Conservation (phyloP, 2,113 vertebrate genomes). For the Tachysurus vachellii region DNA sequence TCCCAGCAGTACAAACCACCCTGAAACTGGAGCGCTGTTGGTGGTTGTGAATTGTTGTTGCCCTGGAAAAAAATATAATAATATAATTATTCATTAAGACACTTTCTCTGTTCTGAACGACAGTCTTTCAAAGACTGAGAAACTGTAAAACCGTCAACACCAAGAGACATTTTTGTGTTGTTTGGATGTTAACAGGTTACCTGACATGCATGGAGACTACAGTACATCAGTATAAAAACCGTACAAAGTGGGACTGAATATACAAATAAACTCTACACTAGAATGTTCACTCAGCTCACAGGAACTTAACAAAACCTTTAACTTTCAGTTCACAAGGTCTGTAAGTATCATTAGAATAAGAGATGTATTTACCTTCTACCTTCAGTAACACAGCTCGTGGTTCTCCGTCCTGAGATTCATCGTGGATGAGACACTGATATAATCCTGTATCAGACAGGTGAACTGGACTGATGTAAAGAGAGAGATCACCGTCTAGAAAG, state of each 20-base stretch:
- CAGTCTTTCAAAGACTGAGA: not conserved
- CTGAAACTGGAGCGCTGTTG: not conserved
- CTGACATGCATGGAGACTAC: too few relatives aligned
- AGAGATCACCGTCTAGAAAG: slow-evolving; percentile 8
- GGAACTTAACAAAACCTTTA: not conserved
- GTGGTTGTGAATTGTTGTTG: not conserved
- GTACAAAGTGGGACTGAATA: too few relatives aligned
- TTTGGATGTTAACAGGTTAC: too few relatives aligned
- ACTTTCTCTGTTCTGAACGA: too few relatives aligned
- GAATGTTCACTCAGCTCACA: not conserved
- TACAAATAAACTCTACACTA: not conserved
- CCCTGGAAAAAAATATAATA: not conserved
- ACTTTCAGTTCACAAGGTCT: not conserved
- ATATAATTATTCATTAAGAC: not conserved
- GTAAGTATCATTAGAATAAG: not conserved
- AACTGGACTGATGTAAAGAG: slow-evolving; percentile 8
- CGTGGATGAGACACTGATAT: slow-evolving; percentile 12
- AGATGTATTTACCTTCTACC: not conserved
- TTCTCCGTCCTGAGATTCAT: slow-evolving; percentile 7
- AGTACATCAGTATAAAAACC: too few relatives aligned
- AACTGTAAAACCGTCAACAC: not conserved
- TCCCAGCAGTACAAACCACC: not conserved
- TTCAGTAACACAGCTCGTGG: not conserved
- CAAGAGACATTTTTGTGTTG: not conserved
- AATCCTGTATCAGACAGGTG: not conserved